Evolutionary conservation across 2,888 invertebrate genomes (phyloP), one percentile per base, ranked within the genome.

Genomic region (Acanthosepion esculentum): DNA sequence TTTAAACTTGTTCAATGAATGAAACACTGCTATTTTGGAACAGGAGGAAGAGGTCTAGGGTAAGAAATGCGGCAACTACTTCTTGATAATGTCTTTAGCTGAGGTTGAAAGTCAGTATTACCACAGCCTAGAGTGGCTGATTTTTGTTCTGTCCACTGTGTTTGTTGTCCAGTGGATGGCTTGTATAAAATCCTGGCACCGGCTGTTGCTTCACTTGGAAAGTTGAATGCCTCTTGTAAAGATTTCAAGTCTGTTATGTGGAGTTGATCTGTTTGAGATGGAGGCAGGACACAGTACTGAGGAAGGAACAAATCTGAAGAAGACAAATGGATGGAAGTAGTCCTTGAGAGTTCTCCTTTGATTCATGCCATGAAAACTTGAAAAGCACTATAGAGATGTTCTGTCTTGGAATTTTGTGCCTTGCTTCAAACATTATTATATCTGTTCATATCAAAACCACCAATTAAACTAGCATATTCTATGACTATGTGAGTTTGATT

Each of bases 31-130:
- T 78, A 78, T 93, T 93, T 93, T n/a, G 93, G 93, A 53, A 93
- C 93, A 15, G 93, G n/a, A 53, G 93, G 93, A 48, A 93, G 93
- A 53, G 93, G 93, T 93, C 53, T 93, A 20, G 93, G 93, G 29
- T 48, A 50, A 26, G 93, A 93, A 93, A 53, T 53, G 50, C 48
- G 53, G 23, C 50, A n/a, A 93, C 53, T 93, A n/a, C n/a, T 93
- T 50, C 33, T 93, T 93, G 93, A n/a, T 93, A 93, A 93, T 78
- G 78, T 78, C n/a, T 78, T 78, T 18, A 78, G 23, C 0, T 78
- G 78, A 33, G 78, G 78, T 78, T 78, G 78, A 78, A 78, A 78
- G n/a, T 78, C 78, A 23, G 78, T 78, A 78, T 78, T 78, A 78
- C n/a, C 78, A 78, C 78, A 78, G 78, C 78, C 33, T 78, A 78